These are phyloP conservation scores for Thalassoma bifasciatum DNA, from an alignment of 2,113 vertebrate genomes.

Conservation along the genomic window DNA sequence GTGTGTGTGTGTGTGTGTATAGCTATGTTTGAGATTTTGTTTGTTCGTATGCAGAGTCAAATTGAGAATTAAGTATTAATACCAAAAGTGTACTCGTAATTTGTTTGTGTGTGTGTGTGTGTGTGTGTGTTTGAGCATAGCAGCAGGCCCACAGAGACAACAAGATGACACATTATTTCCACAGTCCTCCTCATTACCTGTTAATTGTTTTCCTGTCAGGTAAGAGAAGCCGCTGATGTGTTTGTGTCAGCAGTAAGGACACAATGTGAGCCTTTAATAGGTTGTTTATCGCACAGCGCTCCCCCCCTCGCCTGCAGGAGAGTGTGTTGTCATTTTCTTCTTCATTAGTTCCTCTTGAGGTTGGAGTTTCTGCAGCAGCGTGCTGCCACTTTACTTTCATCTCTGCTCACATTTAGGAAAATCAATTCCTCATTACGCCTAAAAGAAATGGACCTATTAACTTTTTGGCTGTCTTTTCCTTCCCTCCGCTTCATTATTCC, in stretches of 20 bases:
- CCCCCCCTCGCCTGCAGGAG: background rate
- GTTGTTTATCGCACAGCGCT: conserved; percentile 13
- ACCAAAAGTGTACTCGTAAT: background rate
- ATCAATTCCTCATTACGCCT: conserved; percentile 47
- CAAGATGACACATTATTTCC: conserved; percentile 14
- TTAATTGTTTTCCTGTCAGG: conserved; percentile 30
- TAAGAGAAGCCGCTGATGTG: background rate
- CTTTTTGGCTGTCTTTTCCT: conserved; percentile 33
- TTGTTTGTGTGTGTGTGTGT: background rate
- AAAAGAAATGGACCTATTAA: conserved; percentile 49
- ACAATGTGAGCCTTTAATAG: conserved; percentile 13
- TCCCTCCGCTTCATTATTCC: conserved; percentile 22
- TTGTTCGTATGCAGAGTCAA: background rate
- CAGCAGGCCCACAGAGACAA: conserved; percentile 20
- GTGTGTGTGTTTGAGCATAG: background rate
- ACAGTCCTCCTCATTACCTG: conserved; percentile 21
- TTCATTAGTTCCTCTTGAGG: conserved; percentile 44
- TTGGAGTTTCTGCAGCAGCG: background rate
- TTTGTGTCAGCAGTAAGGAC: background rate
- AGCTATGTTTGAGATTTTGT: background rate
- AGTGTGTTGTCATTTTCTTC: conserved; percentile 57
- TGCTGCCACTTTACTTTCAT: conserved; percentile 45
- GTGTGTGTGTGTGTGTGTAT: conserved; percentile 6
- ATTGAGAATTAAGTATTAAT: background rate
- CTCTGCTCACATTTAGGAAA: conserved; percentile 48